Evolutionary conservation across 2,797 vertebrate genomes (phyloP).

Genomic region (Thripadectes ignobilis): DNA sequence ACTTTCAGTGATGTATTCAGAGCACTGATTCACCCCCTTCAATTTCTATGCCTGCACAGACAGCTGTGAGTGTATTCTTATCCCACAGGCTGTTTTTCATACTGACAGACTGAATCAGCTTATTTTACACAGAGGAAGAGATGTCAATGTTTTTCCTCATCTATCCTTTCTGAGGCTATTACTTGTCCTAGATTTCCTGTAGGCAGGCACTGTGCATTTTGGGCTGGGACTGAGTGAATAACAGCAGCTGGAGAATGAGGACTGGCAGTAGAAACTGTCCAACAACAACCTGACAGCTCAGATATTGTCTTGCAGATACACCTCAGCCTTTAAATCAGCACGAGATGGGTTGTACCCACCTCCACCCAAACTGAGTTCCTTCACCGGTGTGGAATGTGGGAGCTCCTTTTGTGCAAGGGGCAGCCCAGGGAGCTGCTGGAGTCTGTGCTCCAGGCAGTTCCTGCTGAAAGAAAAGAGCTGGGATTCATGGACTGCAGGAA

Average conservation of each 20-base stretch:
- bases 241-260: slow-evolving; percentile 6
- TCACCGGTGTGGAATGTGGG: background rate
- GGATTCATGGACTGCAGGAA: background rate
- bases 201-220: slow-evolving; percentile 54
- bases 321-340: background rate
- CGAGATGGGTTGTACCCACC: background rate
- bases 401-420: background rate
- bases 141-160: slow-evolving; percentile 56
- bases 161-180: slow-evolving; percentile 46
- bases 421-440: background rate
- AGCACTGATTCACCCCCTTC: background rate
- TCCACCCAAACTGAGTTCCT: background rate
- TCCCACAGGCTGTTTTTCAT: slow-evolving; percentile 61
- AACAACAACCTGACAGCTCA: background rate
- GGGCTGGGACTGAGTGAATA: slow-evolving; percentile 42
- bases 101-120: slow-evolving; percentile 66
- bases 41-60: slow-evolving; percentile 23
- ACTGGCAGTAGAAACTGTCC: background rate
- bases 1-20: background rate
- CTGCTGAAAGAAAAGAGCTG: background rate
- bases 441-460: background rate
- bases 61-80: slow-evolving; percentile 64
- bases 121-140: slow-evolving; percentile 59
- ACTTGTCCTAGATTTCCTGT: slow-evolving; percentile 69
- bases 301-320: background rate